Evolutionary conservation across 1,140 invertebrate species (phyloP).

Genomic region (Panulirus ornatus): DNA sequence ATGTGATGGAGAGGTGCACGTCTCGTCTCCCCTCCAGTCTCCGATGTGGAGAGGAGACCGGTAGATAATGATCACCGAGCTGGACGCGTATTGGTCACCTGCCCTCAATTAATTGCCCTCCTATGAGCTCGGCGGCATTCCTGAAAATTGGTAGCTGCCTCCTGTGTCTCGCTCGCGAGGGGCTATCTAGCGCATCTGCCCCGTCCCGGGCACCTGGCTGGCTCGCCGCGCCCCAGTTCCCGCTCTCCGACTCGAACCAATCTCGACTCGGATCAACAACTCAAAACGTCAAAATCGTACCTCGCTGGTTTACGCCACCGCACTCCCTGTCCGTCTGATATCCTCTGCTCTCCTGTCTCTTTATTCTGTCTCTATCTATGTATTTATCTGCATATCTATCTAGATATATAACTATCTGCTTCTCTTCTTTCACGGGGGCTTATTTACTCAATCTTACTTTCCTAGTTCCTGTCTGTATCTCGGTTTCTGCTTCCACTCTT

Average conservation of each 20-base stretch:
- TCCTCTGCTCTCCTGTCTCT: background rate
- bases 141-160: slow-evolving; percentile 33
- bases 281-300: background rate
- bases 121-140: slow-evolving; percentile 42
- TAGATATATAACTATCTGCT: background rate
- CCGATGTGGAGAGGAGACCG: background rate
- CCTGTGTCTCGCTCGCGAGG: too few relatives aligned
- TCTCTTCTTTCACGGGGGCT: too few relatives aligned
- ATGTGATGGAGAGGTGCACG: too few relatives aligned
- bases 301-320: background rate
- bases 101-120: slow-evolving; percentile 38
- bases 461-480: too few relatives aligned
- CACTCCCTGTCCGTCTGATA: background rate
- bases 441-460: too few relatives aligned
- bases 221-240: too few relatives aligned
- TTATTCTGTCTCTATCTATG: background rate
- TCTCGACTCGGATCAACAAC: too few relatives aligned
- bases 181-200: too few relatives aligned
- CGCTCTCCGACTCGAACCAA: too few relatives aligned
- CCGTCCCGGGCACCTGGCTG: too few relatives aligned
- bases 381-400: background rate
- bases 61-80: slow-evolving; percentile 24
- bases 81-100: slow-evolving; percentile 25
- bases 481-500: too few relatives aligned
- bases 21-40: too few relatives aligned